Conservation (phyloP, 1,140 invertebrate species). For the Tachypleus tridentatus region DNA sequence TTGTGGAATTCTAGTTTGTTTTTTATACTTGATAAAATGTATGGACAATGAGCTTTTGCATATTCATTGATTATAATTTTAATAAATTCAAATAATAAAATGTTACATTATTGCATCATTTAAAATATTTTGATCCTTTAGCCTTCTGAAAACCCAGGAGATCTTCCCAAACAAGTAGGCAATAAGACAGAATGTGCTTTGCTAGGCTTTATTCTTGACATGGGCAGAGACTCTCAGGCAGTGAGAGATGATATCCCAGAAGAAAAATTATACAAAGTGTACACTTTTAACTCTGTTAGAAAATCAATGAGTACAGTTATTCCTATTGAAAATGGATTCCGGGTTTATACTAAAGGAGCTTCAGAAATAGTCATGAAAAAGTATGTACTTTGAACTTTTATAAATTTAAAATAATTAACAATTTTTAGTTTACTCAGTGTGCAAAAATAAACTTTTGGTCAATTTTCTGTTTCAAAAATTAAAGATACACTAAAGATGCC, state of each 20-base stretch:
- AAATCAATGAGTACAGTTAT: conserved; percentile 98
- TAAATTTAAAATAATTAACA: too few species aligned
- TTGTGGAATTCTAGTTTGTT: neutral
- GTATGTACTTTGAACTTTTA: conserved; percentile 63
- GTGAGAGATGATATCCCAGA: conserved; percentile 78
- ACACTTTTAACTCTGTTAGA: conserved; percentile 96
- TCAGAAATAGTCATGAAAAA: conserved; percentile 98
- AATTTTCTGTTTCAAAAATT: too few species aligned
- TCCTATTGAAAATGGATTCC: conserved; percentile 60
- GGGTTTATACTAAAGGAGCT: conserved; percentile 94
- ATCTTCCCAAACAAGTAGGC: conserved; percentile 83
- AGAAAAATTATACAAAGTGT: conserved; percentile 86
- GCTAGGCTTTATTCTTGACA: conserved; percentile 78
- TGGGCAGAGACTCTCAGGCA: conserved; percentile 83
- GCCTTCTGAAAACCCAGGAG: conserved; percentile 60
- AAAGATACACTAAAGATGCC: too few species aligned
- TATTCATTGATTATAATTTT: neutral
- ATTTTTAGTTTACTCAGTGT: too few species aligned
- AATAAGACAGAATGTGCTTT: conserved; percentile 99
- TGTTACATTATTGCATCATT: conserved; percentile 1
- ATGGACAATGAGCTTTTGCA: neutral
- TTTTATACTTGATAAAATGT: conserved; percentile 4
- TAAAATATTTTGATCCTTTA: neutral
- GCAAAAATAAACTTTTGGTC: too few species aligned
- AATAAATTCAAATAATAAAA: neutral